A percentile compares a stretch with the other conserved stretches of the same genome.
Evolutionary conservation across 2,113 vertebrate species (phyloP).

Genomic region (Antechinus flavipes): DNA sequence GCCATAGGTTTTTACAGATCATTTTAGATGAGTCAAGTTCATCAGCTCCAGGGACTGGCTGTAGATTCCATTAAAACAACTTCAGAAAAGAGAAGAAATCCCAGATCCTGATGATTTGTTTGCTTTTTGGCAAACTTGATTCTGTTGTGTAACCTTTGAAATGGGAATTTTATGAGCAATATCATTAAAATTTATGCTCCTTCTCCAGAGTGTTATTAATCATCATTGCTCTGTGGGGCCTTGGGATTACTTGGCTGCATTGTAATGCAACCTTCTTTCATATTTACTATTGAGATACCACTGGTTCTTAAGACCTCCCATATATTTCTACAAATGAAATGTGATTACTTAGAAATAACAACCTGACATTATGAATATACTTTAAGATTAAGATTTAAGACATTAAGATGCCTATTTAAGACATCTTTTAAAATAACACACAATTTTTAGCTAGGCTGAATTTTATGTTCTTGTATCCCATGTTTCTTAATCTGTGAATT

Average conservation of each 20-base stretch:
- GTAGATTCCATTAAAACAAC: slow-evolving; percentile 78
- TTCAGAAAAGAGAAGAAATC: slow-evolving; percentile 63
- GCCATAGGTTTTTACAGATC: slow-evolving; percentile 4
- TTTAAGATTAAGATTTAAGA: slow-evolving; percentile 16
- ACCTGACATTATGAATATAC: slow-evolving; percentile 35
- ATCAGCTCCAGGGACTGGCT: slow-evolving; percentile 63
- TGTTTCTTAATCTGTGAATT: not conserved
- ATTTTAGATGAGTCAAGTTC: slow-evolving; percentile 20
- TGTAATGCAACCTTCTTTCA: slow-evolving; percentile 72
- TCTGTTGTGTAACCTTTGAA: slow-evolving; percentile 84
- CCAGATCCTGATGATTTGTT: slow-evolving; percentile 77
- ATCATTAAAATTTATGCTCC: slow-evolving; percentile 82
- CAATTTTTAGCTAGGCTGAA: not conserved
- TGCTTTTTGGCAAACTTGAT: slow-evolving; percentile 80
- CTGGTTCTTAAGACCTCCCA: slow-evolving; percentile 56
- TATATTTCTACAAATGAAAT: slow-evolving; percentile 71
- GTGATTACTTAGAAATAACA: slow-evolving; percentile 51
- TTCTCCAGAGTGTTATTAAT: slow-evolving; percentile 77
- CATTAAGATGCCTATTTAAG: slow-evolving; percentile 12
- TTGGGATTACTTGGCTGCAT: slow-evolving; percentile 76
- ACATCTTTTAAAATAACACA: slow-evolving; percentile 43
- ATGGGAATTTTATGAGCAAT: slow-evolving; percentile 77
- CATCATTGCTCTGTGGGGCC: slow-evolving; percentile 76
- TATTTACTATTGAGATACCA: slow-evolving; percentile 71
- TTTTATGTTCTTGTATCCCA: slow-evolving; percentile 36